These are phyloP conservation scores for Himalopsyche japonica DNA, from an alignment of 2,888 invertebrate species.

Conservation along the genomic window DNA sequence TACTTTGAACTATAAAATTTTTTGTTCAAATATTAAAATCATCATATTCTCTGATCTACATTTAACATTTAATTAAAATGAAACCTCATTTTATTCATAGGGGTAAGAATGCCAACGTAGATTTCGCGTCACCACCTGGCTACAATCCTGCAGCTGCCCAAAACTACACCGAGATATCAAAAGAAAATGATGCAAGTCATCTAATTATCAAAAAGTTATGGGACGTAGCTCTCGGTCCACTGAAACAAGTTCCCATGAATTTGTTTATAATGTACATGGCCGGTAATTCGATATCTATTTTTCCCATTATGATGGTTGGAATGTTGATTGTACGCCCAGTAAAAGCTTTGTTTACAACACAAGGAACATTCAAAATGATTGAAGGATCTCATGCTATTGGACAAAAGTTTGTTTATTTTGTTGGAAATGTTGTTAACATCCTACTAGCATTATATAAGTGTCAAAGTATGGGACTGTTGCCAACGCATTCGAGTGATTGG, in stretches of 20 bases:
- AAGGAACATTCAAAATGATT: conserved; percentile 90
- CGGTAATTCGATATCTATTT: conserved; percentile 97
- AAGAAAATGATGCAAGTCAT: conserved; percentile 81
- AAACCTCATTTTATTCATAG: conserved; percentile 14
- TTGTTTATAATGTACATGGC: conserved; percentile 99
- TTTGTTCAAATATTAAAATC: too few species aligned
- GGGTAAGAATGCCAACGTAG: conserved; percentile 47
- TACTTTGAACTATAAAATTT: background rate
- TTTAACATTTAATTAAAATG: background rate
- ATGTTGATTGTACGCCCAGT: conserved; percentile 97
- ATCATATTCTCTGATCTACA: too few species aligned
- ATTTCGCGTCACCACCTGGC: conserved; percentile 81
- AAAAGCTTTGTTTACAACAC: conserved; percentile 90
- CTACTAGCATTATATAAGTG: conserved; percentile 94
- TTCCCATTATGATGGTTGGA: conserved; percentile 99
- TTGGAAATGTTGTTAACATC: conserved; percentile 92
- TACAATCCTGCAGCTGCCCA: conserved; percentile 75
- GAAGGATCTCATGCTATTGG: conserved; percentile 88
- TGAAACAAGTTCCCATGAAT: conserved; percentile 99
- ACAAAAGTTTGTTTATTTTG: conserved; percentile 90
- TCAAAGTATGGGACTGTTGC: conserved; percentile 95
- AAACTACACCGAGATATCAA: conserved; percentile 75
- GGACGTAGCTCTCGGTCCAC: conserved; percentile 93
- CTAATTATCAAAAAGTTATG: conserved; percentile 93
- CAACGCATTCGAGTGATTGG: conserved; percentile 98